Conservation (phyloP, 2,113 vertebrate genomes). For the Ameiurus melas region DNA sequence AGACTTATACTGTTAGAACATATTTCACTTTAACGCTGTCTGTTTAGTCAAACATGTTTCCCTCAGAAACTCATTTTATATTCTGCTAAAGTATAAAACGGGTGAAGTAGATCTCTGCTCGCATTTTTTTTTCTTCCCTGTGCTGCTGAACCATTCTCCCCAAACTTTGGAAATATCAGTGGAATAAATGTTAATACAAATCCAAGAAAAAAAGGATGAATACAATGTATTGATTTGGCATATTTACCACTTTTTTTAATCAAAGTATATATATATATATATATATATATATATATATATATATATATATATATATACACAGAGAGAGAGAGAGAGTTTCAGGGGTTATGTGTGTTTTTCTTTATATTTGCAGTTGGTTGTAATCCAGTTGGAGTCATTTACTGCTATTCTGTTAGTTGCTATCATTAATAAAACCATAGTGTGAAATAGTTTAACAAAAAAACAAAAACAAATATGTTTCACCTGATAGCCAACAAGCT, state of each 20-base stretch:
- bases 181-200: background rate
- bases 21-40: constrained; percentile 1
- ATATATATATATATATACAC: too few relatives aligned
- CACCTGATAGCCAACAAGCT: constrained; percentile 21
- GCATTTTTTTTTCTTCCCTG: background rate
- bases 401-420: constrained; percentile 4
- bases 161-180: constrained; percentile 1
- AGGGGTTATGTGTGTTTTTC: background rate
- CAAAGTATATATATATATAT: background rate
- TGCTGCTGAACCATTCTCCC: background rate
- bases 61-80: background rate
- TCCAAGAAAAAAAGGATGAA: background rate
- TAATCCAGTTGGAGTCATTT: background rate
- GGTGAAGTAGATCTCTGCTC: background rate
- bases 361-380: background rate
- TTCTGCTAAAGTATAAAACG: background rate
- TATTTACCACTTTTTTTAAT: background rate
- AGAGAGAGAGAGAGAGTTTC: background rate
- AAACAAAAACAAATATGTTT: background rate
- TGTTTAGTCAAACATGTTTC: constrained; percentile 9
- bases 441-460: constrained; percentile 5
- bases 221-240: background rate
- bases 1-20: background rate
- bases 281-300: too few relatives aligned
- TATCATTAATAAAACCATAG: constrained; percentile 22